These are phyloP conservation scores for Dolichallabes microphthalmus DNA, from an alignment of 2,113 vertebrate genomes.

Conservation along the genomic window DNA sequence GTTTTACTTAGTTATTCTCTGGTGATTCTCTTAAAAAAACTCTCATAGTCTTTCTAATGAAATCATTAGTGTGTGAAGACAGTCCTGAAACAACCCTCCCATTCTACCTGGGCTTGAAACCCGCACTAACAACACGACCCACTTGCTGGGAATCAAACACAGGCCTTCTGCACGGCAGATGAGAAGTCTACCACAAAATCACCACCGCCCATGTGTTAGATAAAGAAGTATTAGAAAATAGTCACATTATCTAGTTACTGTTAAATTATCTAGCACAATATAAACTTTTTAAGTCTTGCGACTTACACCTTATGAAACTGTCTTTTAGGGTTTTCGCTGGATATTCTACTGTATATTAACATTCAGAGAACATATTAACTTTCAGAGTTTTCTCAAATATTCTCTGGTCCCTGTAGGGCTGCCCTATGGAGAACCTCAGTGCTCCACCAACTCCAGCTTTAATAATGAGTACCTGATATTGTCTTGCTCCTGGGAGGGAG, in stretches of 20 bases:
- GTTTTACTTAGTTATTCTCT: background rate
- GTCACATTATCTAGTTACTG: background rate
- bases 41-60: background rate
- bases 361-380: too few species aligned
- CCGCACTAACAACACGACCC: too few species aligned
- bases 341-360: background rate
- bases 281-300: background rate
- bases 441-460: constrained; percentile 71
- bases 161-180: too few species aligned
- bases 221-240: background rate
- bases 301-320: background rate
- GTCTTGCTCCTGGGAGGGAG: constrained; percentile 83
- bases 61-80: background rate
- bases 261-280: background rate
- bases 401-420: constrained; percentile 67
- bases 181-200: too few species aligned
- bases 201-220: background rate
- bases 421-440: constrained; percentile 72
- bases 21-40: background rate
- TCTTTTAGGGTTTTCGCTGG: background rate
- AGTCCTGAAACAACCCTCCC: background rate
- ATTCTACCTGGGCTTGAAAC: too few species aligned
- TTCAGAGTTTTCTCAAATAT: background rate
- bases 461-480: constrained; percentile 77
- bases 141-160: too few species aligned